Base-by-base conservation (phyloP, 53 echinoderm and acorn worm species). In the Mesocentrotus franciscanus region DNA sequence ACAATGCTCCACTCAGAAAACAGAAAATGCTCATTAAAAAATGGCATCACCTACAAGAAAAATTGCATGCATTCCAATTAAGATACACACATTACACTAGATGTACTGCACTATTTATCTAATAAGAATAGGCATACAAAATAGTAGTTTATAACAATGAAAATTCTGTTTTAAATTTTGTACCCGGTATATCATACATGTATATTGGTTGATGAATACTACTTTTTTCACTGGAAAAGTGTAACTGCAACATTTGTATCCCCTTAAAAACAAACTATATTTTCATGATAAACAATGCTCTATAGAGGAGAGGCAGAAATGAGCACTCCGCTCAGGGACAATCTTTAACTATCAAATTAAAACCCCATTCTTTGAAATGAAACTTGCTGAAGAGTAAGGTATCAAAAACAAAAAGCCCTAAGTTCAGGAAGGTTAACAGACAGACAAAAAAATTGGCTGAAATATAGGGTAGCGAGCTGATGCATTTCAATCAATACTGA, bases 341-440 rank as follows among this genome's bases (percentile, higher is more conserved):
- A 87, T 87, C 58, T 87, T 59, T 58, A 87, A 59, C 56, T 87
- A 87, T 87, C 58, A 15, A 87, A 87, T 87, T 87, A 87, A 27
- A 58, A 8, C 1, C n/a, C 12, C 27, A 87, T 58, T 87, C 59
- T 87, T 84, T 58, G 58, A 27, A 87, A 87, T n/a, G 56, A 58
- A 87, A 12, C 18, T 39, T 39, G 20, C 36, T 17, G 81, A 33
- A 42, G 6, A 42, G 8, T 22, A 11, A 79, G 14, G 42, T 81
- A 39, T 8, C 71, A 10, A 26, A 71, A 71, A 71, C 9, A 71
- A 71, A 61, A 61, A 7, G 61, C 17, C 10, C n/a, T 71, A 24
- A 34, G 20, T 20, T 64, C 33, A 34, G 76, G 76, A 39, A 35
- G 79, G 18, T 10, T 79, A 20, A 30, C 17, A 20, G 39, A 79